Conservation (phyloP, 2,113 vertebrate species). For the Mesoclemmys tuberculata region DNA sequence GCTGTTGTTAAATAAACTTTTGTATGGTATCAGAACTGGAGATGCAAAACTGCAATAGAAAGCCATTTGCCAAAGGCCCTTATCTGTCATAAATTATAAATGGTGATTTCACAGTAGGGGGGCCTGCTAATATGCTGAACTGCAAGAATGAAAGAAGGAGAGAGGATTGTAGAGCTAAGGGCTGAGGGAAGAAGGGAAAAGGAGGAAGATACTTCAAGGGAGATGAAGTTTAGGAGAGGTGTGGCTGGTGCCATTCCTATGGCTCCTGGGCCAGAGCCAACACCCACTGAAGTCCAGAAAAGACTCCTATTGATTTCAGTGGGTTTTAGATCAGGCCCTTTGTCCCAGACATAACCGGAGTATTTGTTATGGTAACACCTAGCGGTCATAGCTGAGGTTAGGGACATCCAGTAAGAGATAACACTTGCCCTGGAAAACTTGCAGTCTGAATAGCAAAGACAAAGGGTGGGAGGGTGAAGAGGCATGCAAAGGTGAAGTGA, state of each 20-base stretch:
- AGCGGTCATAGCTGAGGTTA: neutral
- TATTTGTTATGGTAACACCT: neutral
- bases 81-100: neutral
- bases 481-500: neutral
- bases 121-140: neutral
- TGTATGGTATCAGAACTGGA: neutral
- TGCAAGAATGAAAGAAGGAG: neutral
- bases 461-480: neutral
- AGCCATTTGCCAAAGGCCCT: neutral
- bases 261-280: neutral
- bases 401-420: neutral
- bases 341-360: neutral
- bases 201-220: neutral
- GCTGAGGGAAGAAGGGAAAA: neutral
- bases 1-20: neutral
- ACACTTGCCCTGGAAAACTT: neutral
- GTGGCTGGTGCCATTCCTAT: neutral
- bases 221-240: neutral
- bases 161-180: neutral
- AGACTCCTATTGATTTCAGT: neutral
- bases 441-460: neutral
- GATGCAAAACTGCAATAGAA: neutral
- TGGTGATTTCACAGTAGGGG: too few relatives aligned
- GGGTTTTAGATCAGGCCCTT: neutral
- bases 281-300: neutral